Evolutionary conservation across 1,140 invertebrate genomes (phyloP), one percentile per base, ranked within the genome.

Genomic region (Scylla paramamosain): DNA sequence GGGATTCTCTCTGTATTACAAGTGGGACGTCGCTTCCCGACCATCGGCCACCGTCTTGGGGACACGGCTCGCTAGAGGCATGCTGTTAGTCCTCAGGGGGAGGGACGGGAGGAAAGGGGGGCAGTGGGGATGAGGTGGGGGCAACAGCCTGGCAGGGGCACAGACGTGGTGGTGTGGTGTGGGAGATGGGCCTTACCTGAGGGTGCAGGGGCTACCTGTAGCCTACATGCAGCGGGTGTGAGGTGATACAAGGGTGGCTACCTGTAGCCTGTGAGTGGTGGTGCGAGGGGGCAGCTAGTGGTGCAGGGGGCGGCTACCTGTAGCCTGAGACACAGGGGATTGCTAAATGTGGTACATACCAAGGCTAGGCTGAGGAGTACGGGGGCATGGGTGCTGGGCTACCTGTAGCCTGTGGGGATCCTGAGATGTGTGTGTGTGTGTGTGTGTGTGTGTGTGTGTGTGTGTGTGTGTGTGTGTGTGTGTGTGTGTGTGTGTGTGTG

Each of bases 141-240:
- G 48, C 14, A 31, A 8, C 28, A 59, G 28, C 4, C 12, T 90
- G 45, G 28, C n/a, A 59, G 48, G 48, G 89, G 89, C 48, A 48
- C 25, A 28, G 31, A 28, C 10, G 45, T n/a, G 20, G 6, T 25
- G 20, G 45, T 67, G 20, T 46, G 48, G 48, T 28, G 48, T 0
- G n/a, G 46, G 8, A 29, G 32, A 25, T 25, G 28, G 89, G 48
- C 39, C 39, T 48, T 90, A 90, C 88, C 88, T 90, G 45, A 28
- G 88, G 89, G 89, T 91, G 89, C 46, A 46, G 89, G 90, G 90
- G 90, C 28, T 91, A 91, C 46, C 29, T 77, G 46, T 91, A 91
- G 90, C 90, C 46, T 91, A 59, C 31, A 59, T 91, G 48, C 46
- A 29, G 46, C 4, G 88, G 45, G 45, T 14, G 45, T 77, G 67